Conservation (phyloP, 2,797 vertebrate species). For the Graptemys geographica region DNA sequence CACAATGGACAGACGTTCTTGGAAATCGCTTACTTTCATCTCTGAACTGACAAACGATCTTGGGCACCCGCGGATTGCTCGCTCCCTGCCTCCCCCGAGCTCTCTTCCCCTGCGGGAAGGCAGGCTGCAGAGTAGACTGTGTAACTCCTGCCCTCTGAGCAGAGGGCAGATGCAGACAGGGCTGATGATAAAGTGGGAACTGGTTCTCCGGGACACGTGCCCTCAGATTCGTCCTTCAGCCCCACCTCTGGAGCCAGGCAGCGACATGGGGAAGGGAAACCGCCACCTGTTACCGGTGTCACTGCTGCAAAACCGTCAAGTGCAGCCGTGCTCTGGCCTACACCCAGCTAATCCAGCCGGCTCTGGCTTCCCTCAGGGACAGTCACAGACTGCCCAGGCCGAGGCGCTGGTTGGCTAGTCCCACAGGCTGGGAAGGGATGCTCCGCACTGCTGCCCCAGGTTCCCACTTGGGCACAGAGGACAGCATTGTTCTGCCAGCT, state of each 20-base stretch:
- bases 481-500: neutral
- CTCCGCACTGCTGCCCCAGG: neutral
- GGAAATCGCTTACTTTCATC: neutral
- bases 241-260: neutral
- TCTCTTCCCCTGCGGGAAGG: neutral
- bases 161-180: neutral
- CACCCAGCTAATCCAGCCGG: neutral
- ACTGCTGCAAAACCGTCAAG: neutral
- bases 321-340: neutral
- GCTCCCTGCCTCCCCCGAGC: neutral
- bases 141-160: neutral
- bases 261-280: neutral
- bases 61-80: neutral
- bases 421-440: neutral
- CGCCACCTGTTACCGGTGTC: neutral
- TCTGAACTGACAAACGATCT: neutral
- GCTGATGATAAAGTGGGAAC: neutral
- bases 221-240: neutral
- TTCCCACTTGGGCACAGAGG: neutral
- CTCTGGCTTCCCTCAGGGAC: neutral
- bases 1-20: neutral
- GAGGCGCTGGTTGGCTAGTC: neutral
- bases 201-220: neutral
- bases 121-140: neutral
- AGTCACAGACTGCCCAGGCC: neutral